phyloP scores from a whole-genome alignment of 2,113 vertebrate genomes.

The Pteropus alecto region DNA sequence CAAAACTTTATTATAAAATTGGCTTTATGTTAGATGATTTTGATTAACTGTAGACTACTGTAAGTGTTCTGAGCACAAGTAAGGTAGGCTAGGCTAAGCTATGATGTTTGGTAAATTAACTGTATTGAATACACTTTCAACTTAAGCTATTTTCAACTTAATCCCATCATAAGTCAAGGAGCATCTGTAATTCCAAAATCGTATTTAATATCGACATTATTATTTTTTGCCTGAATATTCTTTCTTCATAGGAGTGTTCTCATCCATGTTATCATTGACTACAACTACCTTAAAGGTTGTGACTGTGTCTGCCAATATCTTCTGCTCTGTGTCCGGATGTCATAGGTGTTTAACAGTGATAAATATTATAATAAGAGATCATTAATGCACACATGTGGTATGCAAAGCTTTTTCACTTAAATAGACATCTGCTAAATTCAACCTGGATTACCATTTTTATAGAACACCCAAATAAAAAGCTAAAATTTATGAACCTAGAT shows the following conservation, averaged over 20 bases:
- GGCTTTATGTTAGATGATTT: background rate
- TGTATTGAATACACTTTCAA: background rate
- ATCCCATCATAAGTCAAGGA: background rate
- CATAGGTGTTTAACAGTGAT: background rate
- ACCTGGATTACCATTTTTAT: slow-evolving; percentile 34
- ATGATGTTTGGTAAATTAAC: background rate
- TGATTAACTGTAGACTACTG: background rate
- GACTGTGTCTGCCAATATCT: background rate
- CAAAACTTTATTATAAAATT: background rate
- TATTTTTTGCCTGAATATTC: background rate
- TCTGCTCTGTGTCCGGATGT: background rate
- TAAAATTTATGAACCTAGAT: slow-evolving; percentile 45
- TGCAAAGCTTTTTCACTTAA: background rate
- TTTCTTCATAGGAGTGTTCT: background rate
- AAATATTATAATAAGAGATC: background rate
- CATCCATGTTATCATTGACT: background rate
- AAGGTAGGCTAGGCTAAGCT: background rate
- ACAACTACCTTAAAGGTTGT: background rate
- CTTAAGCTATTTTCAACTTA: background rate
- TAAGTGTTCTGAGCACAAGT: background rate
- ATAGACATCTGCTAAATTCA: slow-evolving; percentile 2
- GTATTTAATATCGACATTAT: background rate
- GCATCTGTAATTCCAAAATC: background rate
- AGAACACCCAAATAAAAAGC: background rate
- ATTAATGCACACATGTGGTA: background rate